These are phyloP conservation scores for Zelostemma sp. DNA, from an alignment of 1,140 invertebrate species.

Conservation along the genomic window DNA sequence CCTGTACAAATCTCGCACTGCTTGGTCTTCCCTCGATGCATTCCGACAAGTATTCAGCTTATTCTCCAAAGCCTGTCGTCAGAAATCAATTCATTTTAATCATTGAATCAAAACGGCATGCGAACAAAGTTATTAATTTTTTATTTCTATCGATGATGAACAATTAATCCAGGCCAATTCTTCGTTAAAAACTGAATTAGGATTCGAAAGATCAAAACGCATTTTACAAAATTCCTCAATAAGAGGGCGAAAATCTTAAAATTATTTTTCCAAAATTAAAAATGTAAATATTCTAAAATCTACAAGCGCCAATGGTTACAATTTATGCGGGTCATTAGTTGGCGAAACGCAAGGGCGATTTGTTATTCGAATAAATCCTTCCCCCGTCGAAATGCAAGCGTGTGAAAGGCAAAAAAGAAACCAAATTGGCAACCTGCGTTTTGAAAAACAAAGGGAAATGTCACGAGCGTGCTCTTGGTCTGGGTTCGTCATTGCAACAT, in stretches of 20 bases:
- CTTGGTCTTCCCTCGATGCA: conserved; percentile 66
- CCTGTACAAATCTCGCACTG: conserved; percentile 69
- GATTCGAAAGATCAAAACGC: no score
- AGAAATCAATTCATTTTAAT: conserved; percentile 30
- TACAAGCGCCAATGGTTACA: not conserved
- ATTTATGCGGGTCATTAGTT: not conserved
- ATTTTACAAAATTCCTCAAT: no score
- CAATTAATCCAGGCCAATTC: no score
- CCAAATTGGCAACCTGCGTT: conserved; percentile 62
- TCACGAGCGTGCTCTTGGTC: conserved; percentile 56
- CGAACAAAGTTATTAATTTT: no score
- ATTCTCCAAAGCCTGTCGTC: conserved; percentile 65
- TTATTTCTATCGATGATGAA: no score
- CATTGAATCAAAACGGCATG: conserved; percentile 6
- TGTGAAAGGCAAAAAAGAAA: conserved; percentile 49
- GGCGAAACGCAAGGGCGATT: not conserved
- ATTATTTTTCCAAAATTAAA: no score
- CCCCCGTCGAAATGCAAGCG: not conserved
- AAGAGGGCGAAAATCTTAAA: no score
- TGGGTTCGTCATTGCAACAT: conserved; percentile 63
- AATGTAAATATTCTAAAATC: conserved; percentile 2
- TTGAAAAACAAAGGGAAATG: conserved; percentile 47
- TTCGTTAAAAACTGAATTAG: no score
- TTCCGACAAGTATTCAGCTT: conserved; percentile 68
- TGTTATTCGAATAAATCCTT: conserved; percentile 6